Conservation (phyloP, 2,888 invertebrate species). For the Enchytraeus crypticus region DNA sequence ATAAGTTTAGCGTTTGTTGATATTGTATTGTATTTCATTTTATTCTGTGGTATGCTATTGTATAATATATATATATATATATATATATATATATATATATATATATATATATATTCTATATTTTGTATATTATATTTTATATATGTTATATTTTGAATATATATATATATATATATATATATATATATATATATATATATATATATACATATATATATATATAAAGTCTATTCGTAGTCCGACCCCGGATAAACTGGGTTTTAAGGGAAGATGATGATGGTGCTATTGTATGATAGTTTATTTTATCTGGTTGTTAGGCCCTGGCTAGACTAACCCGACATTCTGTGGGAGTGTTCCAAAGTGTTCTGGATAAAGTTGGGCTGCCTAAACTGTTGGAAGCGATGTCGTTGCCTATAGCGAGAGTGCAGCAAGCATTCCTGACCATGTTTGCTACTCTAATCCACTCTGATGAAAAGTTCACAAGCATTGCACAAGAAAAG, state of each 20-base stretch:
- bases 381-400: constrained; percentile 39
- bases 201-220: too few species aligned
- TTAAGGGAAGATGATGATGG: too few species aligned
- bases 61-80: too few species aligned
- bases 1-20: too few species aligned
- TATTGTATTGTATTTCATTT: too few species aligned
- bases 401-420: constrained; percentile 38
- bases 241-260: too few species aligned
- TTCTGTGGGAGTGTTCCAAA: constrained; percentile 41
- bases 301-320: too few species aligned
- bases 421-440: constrained; percentile 45
- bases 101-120: constrained; percentile 12
- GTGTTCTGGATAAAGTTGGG: constrained; percentile 47
- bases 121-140: not conserved
- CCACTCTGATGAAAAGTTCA: constrained; percentile 33
- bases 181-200: not conserved
- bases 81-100: too few species aligned
- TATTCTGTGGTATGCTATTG: too few species aligned
- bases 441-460: constrained; percentile 46
- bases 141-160: not conserved
- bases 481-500: constrained; percentile 42
- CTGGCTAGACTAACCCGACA: constrained; percentile 43
- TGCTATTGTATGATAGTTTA: too few species aligned
- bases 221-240: too few species aligned
- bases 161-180: not conserved